Conservation (phyloP, 2,113 vertebrate genomes). For the Vireo altiloquus region DNA sequence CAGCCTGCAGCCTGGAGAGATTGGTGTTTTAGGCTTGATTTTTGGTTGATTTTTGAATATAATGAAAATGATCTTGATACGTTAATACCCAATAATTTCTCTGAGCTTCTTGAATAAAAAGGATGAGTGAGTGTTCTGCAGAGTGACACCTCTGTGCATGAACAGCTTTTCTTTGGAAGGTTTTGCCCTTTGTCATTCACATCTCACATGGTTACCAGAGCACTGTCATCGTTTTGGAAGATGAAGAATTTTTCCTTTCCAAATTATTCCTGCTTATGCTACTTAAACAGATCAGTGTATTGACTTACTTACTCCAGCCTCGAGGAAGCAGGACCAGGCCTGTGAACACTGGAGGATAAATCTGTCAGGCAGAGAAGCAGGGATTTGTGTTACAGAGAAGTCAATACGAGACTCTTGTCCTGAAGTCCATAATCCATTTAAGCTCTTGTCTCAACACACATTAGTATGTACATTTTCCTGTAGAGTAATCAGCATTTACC, state of each 20-base stretch:
- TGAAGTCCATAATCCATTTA: conserved; percentile 10
- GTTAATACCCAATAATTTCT: background rate
- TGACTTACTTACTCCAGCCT: background rate
- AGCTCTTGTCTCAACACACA: background rate
- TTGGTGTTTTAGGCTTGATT: background rate
- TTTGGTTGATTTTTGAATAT: background rate
- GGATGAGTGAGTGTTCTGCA: background rate
- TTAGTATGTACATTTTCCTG: background rate
- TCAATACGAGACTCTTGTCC: background rate
- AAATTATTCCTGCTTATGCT: background rate
- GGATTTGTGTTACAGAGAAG: background rate
- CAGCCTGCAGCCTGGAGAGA: background rate
- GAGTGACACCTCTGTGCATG: background rate
- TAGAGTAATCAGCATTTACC: background rate
- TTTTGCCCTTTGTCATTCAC: background rate
- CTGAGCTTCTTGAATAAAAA: background rate
- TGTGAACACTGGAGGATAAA: background rate
- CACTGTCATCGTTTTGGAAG: background rate
- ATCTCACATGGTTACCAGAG: background rate
- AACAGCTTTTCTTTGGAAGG: background rate
- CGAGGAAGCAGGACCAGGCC: background rate
- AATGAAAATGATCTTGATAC: background rate
- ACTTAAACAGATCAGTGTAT: background rate
- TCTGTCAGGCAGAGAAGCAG: background rate
- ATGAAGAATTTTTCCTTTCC: background rate